Evolutionary conservation across 2,888 invertebrate genomes (phyloP).

Genomic region (Drosophila paranaensis): DNA sequence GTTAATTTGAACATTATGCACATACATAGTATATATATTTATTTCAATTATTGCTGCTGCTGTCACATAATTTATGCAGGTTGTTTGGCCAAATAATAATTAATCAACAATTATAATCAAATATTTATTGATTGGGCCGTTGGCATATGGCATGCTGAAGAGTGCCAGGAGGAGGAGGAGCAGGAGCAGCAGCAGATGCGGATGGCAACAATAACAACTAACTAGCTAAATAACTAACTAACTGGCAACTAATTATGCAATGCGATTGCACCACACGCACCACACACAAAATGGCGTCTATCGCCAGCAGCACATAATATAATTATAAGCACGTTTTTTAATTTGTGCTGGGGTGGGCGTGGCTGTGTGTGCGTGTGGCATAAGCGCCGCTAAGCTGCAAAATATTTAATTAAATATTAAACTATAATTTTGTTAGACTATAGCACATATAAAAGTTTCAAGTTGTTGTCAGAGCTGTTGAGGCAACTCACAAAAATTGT

Average conservation of each 20-base stretch:
- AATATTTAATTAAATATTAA: slow-evolving; percentile 76
- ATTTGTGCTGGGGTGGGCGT: not conserved
- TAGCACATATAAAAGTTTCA: slow-evolving; percentile 64
- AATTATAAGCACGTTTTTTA: slow-evolving; percentile 52
- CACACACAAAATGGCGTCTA: slow-evolving; percentile 33
- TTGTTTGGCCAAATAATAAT: slow-evolving; percentile 55
- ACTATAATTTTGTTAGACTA: slow-evolving; percentile 70
- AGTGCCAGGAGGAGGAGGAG: not conserved
- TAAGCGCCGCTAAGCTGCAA: slow-evolving; percentile 58
- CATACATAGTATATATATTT: not conserved
- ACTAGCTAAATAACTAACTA: slow-evolving; percentile 26
- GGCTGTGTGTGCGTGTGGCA: slow-evolving; percentile 11
- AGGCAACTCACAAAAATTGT: slow-evolving; percentile 61
- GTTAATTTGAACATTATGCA: slow-evolving; percentile 5
- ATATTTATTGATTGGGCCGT: slow-evolving; percentile 69
- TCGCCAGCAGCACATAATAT: slow-evolving; percentile 41
- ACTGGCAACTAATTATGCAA: slow-evolving; percentile 56
- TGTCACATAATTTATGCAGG: slow-evolving; percentile 51
- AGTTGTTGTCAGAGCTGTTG: slow-evolving; percentile 58
- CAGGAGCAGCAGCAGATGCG: slow-evolving; percentile 8
- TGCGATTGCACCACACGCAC: slow-evolving; percentile 43
- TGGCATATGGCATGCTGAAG: slow-evolving; percentile 32
- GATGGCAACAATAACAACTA: slow-evolving; percentile 18
- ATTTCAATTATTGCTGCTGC: slow-evolving; percentile 15
- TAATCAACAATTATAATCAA: slow-evolving; percentile 73